Evolutionary conservation across 2,888 invertebrate genomes (phyloP).

Genomic region (Fragum sueziense): DNA sequence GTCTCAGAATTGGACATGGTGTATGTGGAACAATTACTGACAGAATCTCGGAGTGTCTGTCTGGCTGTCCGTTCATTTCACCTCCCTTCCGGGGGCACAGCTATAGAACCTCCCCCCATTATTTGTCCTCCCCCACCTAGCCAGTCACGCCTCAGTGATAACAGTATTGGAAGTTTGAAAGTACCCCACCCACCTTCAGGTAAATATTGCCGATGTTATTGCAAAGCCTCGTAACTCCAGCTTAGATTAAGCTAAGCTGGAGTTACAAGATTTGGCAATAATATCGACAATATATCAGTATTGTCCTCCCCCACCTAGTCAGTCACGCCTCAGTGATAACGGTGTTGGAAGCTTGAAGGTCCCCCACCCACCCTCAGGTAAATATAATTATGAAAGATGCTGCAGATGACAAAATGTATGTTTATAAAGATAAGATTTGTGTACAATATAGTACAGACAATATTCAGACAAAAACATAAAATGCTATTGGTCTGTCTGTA

Average conservation of each 20-base stretch:
- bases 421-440: too few relatives aligned
- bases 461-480: too few relatives aligned
- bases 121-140: conserved; percentile 98
- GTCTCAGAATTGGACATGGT: conserved; percentile 99
- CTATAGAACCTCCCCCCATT: conserved; percentile 91
- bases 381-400: too few relatives aligned
- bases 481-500: too few relatives aligned
- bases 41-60: conserved; percentile 95
- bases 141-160: conserved; percentile 87
- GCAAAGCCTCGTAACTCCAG: too few relatives aligned
- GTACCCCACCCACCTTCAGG: conserved; percentile 92
- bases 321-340: neutral
- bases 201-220: too few relatives aligned
- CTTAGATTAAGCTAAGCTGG: too few relatives aligned
- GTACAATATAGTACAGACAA: too few relatives aligned
- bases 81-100: conserved; percentile 80
- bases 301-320: neutral
- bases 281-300: neutral
- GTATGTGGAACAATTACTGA: conserved; percentile 97
- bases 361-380: too few relatives aligned
- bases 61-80: conserved; percentile 98
- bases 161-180: conserved; percentile 94
- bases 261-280: too few relatives aligned
- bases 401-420: too few relatives aligned
- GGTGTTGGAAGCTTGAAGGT: neutral